Conservation (phyloP, 2,797 vertebrate genomes). For the Melanotaenia parkinsoni region DNA sequence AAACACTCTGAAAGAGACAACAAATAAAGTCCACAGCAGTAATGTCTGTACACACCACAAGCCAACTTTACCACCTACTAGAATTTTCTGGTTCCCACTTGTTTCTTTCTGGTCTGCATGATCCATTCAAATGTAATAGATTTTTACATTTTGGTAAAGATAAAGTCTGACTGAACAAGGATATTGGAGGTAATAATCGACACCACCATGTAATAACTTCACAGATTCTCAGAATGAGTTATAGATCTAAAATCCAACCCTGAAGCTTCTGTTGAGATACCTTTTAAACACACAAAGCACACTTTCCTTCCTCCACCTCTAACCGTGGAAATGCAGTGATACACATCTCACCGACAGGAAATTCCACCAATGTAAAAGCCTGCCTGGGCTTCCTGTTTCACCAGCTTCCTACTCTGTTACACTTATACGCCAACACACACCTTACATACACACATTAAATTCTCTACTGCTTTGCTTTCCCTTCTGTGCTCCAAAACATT, state of each 20-base stretch:
- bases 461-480: conserved; percentile 37
- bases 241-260: conserved; percentile 29
- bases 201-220: background rate
- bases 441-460: conserved; percentile 9
- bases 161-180: background rate
- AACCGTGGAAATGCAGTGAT: conserved; percentile 62
- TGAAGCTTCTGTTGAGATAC: conserved; percentile 34
- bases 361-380: conserved; percentile 79
- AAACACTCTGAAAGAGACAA: conserved; percentile 54
- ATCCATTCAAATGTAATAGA: background rate
- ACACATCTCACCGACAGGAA: conserved; percentile 80
- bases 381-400: conserved; percentile 73
- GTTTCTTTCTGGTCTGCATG: background rate
- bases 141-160: background rate
- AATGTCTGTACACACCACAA: conserved; percentile 15
- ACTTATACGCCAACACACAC: conserved; percentile 32
- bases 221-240: conserved; percentile 16
- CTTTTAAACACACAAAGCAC: conserved; percentile 27
- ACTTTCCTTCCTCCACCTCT: conserved; percentile 29
- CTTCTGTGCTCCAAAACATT: conserved; percentile 43
- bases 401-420: conserved; percentile 26
- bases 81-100: conserved; percentile 25
- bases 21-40: conserved; percentile 58
- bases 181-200: background rate
- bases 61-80: conserved; percentile 25